Conservation (phyloP, 2,797 vertebrate genomes). For the Macropus fuliginosus region DNA sequence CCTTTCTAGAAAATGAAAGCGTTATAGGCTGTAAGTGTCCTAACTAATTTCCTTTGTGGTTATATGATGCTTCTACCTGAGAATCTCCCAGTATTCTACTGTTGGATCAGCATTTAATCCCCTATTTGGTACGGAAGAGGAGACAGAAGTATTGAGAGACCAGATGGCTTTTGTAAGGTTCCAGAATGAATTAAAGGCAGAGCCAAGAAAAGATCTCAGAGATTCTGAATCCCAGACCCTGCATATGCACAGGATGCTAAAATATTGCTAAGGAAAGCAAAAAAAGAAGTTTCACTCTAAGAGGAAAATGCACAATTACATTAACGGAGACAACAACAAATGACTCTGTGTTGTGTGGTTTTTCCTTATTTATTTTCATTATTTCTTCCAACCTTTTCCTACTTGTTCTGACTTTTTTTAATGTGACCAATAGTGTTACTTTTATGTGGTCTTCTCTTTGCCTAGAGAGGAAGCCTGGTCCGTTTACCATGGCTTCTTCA, state of each 20-base stretch:
- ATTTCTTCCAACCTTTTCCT: no score
- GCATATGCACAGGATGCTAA: background rate
- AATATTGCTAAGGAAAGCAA: conserved; percentile 12
- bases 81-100: conserved; percentile 27
- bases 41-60: conserved; percentile 23
- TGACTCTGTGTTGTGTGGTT: background rate
- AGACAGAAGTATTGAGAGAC: background rate
- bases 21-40: background rate
- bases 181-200: conserved; percentile 41
- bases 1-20: conserved; percentile 12
- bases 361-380: background rate
- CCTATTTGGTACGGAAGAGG: conserved; percentile 9
- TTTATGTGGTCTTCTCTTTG: background rate
- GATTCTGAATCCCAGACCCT: conserved; percentile 18
- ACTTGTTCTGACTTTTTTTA: background rate
- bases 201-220: conserved; percentile 8
- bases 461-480: background rate
- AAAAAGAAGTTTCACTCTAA: conserved; percentile 6
- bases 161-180: conserved; percentile 55
- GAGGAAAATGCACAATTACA: background rate
- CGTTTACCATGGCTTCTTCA: background rate
- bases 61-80: conserved; percentile 52
- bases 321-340: background rate
- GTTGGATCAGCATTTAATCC: conserved; percentile 17
- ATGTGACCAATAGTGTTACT: background rate